Evolutionary conservation across 2,113 vertebrate genomes (phyloP).

Genomic region (Mormyrus iriodes): DNA sequence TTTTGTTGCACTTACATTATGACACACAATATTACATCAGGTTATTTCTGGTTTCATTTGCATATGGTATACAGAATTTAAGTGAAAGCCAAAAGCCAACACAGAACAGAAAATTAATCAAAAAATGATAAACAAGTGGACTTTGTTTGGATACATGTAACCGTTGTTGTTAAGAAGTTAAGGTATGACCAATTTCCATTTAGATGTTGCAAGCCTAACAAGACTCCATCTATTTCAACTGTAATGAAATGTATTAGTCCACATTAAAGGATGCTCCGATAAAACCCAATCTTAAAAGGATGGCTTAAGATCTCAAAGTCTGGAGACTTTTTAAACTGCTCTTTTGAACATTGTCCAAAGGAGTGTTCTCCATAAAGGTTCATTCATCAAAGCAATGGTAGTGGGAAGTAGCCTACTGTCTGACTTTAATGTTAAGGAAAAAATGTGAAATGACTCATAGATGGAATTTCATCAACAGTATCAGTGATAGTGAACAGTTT

Average conservation of each 20-base stretch:
- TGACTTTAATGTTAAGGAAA: neutral
- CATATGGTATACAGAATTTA: neutral
- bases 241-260: neutral
- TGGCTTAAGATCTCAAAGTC: neutral
- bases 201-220: neutral
- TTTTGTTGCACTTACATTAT: neutral
- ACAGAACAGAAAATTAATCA: neutral
- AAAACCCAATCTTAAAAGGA: neutral
- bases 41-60: neutral
- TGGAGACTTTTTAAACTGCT: neutral
- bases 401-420: neutral
- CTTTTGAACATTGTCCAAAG: neutral
- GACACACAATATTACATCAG: neutral
- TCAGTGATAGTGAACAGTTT: neutral
- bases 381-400: neutral
- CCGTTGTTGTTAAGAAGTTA: neutral
- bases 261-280: neutral
- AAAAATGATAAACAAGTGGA: neutral
- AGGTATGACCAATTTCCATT: neutral
- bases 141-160: neutral
- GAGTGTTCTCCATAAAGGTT: neutral
- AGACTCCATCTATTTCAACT: neutral
- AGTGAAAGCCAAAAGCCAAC: neutral
- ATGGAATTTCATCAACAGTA: neutral
- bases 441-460: neutral